Conservation (phyloP, 2,797 vertebrate genomes). For the Siniperca scherzeri region DNA sequence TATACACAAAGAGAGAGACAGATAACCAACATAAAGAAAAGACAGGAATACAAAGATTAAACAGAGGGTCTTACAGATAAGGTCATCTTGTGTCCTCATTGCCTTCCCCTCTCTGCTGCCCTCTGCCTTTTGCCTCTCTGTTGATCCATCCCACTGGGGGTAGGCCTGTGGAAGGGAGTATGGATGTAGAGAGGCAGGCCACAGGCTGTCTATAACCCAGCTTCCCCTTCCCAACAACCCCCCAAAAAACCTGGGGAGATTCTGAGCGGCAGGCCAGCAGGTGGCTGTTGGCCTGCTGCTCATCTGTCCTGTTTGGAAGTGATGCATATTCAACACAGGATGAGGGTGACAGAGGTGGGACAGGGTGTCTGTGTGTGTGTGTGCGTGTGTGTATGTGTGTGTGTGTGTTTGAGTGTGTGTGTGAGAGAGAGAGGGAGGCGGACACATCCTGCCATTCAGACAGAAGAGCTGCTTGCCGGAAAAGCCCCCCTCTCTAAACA, state of each 20-base stretch:
- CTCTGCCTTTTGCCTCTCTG: constrained; percentile 61
- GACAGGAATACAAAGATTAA: constrained; percentile 5
- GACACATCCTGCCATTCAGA: constrained; percentile 52
- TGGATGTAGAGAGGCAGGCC: constrained; percentile 33
- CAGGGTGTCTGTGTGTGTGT: constrained; percentile 35
- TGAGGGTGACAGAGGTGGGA: constrained; percentile 45
- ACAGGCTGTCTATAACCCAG: constrained; percentile 59
- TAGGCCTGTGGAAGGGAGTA: constrained; percentile 27
- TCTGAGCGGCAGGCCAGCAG: constrained; percentile 69
- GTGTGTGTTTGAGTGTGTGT: constrained; percentile 2
- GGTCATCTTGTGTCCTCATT: constrained; percentile 43
- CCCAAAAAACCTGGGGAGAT: constrained; percentile 48
- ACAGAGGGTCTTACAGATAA: constrained; percentile 44
- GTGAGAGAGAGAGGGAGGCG: neutral
- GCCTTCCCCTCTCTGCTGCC: constrained; percentile 49
- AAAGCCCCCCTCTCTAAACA: constrained; percentile 22
- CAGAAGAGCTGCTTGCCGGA: constrained; percentile 63
- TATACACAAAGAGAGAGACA: neutral
- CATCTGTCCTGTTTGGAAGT: constrained; percentile 71
- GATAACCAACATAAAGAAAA: constrained; percentile 21
- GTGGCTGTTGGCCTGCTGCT: constrained; percentile 72
- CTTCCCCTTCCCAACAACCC: constrained; percentile 27
- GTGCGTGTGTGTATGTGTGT: constrained; percentile 22
- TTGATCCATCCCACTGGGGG: constrained; percentile 63
- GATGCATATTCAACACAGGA: constrained; percentile 78